A percentile compares a stretch with the other conserved stretches of the same genome.
phyloP scores from a whole-genome alignment of 2,113 vertebrate species.

The Mus pahari region DNA sequence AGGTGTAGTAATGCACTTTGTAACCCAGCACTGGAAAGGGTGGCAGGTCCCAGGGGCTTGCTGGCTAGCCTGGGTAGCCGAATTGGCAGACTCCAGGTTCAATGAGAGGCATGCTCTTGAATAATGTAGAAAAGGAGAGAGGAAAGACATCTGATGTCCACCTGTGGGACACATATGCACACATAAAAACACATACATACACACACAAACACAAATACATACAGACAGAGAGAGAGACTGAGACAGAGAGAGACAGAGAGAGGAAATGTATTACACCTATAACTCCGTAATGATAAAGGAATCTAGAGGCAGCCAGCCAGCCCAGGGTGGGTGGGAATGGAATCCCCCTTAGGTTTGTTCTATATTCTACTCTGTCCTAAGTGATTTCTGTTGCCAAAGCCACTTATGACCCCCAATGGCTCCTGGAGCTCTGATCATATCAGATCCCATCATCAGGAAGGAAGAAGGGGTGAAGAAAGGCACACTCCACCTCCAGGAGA shows the following conservation, averaged over 20 bases:
- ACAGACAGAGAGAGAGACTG: background rate
- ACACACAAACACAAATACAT: no score
- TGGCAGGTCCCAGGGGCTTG: background rate
- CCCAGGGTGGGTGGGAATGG: background rate
- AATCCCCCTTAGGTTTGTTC: background rate
- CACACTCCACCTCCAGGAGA: background rate
- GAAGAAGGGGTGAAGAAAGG: background rate
- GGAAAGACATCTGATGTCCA: background rate
- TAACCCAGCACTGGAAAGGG: background rate
- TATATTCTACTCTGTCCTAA: background rate
- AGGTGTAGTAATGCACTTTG: background rate
- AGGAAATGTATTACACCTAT: background rate
- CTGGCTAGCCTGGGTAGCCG: background rate
- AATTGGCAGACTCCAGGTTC: background rate
- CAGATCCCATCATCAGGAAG: background rate
- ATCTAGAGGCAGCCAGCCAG: background rate
- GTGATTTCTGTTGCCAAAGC: background rate
- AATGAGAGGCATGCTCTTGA: background rate
- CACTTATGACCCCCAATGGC: background rate
- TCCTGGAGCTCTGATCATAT: background rate
- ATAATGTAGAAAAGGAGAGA: background rate
- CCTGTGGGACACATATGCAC: background rate
- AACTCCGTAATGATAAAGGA: constrained; percentile 5
- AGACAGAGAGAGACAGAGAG: background rate
- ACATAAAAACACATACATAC: no score